phyloP scores from a whole-genome alignment of 2,113 vertebrate genomes.

The Ornithorhynchus anatinus region DNA sequence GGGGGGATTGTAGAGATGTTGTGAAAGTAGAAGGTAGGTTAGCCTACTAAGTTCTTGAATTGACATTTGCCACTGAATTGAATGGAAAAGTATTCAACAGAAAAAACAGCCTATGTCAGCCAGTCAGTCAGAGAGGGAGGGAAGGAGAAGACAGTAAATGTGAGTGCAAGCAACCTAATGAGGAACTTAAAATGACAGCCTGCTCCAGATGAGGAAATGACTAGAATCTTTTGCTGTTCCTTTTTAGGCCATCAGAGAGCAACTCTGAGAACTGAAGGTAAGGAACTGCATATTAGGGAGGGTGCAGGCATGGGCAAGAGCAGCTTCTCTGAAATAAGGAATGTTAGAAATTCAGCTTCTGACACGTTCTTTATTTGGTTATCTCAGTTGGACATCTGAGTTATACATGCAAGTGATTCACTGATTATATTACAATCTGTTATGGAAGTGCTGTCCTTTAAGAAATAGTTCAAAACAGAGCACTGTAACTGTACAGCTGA shows the following conservation, averaged over 20 bases:
- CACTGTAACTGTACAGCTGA: slow-evolving; percentile 7
- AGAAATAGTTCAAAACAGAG: slow-evolving; percentile 47
- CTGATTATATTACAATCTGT: slow-evolving; percentile 31
- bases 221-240: background rate
- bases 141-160: background rate
- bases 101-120: too few species aligned
- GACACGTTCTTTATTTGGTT: slow-evolving; percentile 47
- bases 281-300: background rate
- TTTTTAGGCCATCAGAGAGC: background rate
- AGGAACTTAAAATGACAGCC: background rate
- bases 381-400: slow-evolving; percentile 47
- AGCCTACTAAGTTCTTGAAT: too few species aligned
- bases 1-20: too few species aligned
- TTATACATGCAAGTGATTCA: slow-evolving; percentile 55
- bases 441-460: slow-evolving; percentile 60
- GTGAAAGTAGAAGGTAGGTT: too few species aligned
- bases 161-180: background rate
- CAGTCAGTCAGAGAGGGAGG: background rate
- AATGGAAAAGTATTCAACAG: too few species aligned
- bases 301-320: background rate
- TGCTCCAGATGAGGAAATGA: background rate
- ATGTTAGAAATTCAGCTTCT: slow-evolving; percentile 35
- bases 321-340: background rate
- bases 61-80: too few species aligned
- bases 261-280: background rate